These are phyloP conservation scores for Babylonia areolata DNA, from an alignment of 1,140 invertebrate species.

Conservation along the genomic window DNA sequence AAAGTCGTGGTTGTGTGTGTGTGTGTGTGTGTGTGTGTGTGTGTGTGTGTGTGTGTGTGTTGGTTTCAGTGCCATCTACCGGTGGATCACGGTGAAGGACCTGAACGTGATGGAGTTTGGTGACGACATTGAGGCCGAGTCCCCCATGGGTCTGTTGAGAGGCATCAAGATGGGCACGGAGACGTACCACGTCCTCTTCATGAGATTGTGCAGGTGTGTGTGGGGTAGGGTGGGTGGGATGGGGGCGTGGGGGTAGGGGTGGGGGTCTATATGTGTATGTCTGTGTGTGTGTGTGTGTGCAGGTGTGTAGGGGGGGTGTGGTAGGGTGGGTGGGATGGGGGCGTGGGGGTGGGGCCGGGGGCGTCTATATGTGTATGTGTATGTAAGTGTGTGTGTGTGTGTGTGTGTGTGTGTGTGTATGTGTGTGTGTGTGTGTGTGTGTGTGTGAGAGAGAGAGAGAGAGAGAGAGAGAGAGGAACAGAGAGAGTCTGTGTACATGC, in stretches of 20 bases:
- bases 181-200: slow-evolving; percentile 99
- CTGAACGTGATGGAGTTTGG: slow-evolving; percentile 99
- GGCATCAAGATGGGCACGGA: slow-evolving; percentile 99
- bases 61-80: slow-evolving; percentile 89
- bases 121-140: slow-evolving; percentile 90
- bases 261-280: neutral
- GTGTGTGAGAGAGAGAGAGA: no score
- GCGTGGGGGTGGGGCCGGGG: neutral
- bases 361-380: neutral
- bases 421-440: neutral
- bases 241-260: neutral
- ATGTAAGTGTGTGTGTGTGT: neutral
- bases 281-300: neutral
- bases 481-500: no score
- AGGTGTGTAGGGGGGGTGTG: neutral
- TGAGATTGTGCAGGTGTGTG: slow-evolving; percentile 83
- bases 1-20: neutral
- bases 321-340: no score
- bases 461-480: no score
- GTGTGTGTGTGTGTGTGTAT: slow-evolving; percentile 4
- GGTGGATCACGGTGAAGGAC: slow-evolving; percentile 99
- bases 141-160: slow-evolving; percentile 94
- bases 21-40: slow-evolving; percentile 3
- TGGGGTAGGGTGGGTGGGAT: neutral
- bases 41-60: slow-evolving; percentile 40